Evolutionary conservation across 2,113 vertebrate genomes (phyloP), one percentile per base, ranked within the genome.

Genomic region (Mesoclemmys tuberculata): DNA sequence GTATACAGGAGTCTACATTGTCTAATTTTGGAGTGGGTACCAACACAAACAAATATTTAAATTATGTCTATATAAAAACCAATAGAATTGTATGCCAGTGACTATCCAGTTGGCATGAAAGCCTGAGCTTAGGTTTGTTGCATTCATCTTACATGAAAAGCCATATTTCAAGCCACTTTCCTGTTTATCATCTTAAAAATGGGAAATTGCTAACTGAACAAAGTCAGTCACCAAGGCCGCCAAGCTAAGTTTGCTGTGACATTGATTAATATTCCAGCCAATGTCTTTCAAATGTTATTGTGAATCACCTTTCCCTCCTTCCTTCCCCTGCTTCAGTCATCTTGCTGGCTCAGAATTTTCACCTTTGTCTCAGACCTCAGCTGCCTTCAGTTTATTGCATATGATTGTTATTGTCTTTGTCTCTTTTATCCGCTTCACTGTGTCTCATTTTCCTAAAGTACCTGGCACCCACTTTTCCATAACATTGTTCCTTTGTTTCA

Each of bases 371-470:
- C 97, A 78, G 95, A 93, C 92, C 97, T 98, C 97, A 96, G 97
- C 98, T 98, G 97, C 95, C 98, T 98, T 97, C 87, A 49, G 96
- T 97, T 97, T 97, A 97, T 96, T 96, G 98, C 97, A 91, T 84
- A 96, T 83, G 96, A 97, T 93, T 96, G 94, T 92, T 92, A 95
- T 97, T 97, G 97, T 98, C 97, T 98, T 98, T 98, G 98, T 98
- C 97, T 98, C 96, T 95, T 97, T 90, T 96, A 98, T 98, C 98
- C 97, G 97, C 97, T 98, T 97, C 95, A 0, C 95, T 94, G 95
- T 97, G 97, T 98, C 98, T 98, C 97, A 97, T 98, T 98, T 98
- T 98, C 98, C 98, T 98, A 98, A 98, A 97, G 97, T 98, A 97
- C 95, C 98, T 98, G 98, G 98, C 98, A 97, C 97, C 98, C 97